Evolutionary conservation across 2,113 vertebrate genomes (phyloP).

Genomic region (Clupea harengus): DNA sequence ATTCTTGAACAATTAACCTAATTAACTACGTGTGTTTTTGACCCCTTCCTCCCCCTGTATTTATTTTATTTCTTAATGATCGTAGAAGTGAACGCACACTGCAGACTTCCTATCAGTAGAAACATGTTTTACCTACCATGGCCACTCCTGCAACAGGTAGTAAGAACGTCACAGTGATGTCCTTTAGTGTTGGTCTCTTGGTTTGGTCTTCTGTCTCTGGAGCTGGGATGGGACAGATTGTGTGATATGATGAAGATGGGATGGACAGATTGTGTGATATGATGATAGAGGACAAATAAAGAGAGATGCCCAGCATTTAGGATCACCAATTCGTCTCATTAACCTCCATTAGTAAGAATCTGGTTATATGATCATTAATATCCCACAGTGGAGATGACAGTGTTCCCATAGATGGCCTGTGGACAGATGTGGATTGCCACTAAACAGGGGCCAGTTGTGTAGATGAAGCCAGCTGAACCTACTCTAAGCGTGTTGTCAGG

Average conservation of each 20-base stretch:
- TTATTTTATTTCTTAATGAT: constrained; percentile 43
- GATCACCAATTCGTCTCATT: too few relatives aligned
- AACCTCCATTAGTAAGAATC: too few relatives aligned
- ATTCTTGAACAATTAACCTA: constrained; percentile 42
- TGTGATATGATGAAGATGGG: too few relatives aligned
- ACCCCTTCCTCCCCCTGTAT: not conserved
- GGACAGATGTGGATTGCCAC: not conserved
- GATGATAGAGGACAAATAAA: too few relatives aligned
- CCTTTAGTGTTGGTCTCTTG: too few relatives aligned
- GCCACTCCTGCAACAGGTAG: constrained; percentile 58
- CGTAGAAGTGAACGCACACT: constrained; percentile 48
- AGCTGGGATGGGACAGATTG: too few relatives aligned
- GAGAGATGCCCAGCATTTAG: too few relatives aligned
- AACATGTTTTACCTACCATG: not conserved
- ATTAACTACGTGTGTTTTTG: not conserved
- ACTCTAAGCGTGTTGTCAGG: not conserved
- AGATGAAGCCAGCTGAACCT: not conserved
- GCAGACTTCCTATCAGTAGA: constrained; percentile 42
- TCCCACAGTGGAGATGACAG: too few relatives aligned
- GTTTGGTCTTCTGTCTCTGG: too few relatives aligned
- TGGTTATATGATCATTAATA: too few relatives aligned
- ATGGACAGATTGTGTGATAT: too few relatives aligned
- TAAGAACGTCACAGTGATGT: constrained; percentile 20
- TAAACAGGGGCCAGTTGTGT: too few relatives aligned
- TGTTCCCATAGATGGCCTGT: not conserved